These are phyloP conservation scores for Antennarius striatus DNA, from an alignment of 2,113 vertebrate species.

Conservation along the genomic window DNA sequence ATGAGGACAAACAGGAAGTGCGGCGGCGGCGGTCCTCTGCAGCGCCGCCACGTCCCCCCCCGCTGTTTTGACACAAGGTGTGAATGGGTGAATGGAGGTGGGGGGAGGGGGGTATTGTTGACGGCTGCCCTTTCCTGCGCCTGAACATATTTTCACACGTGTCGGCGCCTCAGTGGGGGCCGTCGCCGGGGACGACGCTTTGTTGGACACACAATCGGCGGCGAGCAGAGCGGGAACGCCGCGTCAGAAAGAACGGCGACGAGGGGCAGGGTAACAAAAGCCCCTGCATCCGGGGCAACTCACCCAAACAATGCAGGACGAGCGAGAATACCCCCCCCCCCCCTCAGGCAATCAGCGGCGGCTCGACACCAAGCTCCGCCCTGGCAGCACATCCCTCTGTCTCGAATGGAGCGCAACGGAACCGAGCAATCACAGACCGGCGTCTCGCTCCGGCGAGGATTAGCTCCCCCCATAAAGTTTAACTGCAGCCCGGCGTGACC, in stretches of 20 bases:
- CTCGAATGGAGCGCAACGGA: conserved; percentile 45
- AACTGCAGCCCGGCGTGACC: conserved; percentile 59
- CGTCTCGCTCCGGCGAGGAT: conserved; percentile 57
- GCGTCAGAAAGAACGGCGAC: conserved; percentile 43
- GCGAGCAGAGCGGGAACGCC: conserved; percentile 50
- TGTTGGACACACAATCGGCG: conserved; percentile 67
- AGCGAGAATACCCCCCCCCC: conserved; percentile 27
- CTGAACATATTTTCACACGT: conserved; percentile 66
- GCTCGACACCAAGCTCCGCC: no score
- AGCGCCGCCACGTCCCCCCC: conserved; percentile 25
- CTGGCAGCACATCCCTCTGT: no score
- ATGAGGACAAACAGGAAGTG: conserved; percentile 47
- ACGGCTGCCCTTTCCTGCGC: conserved; percentile 57
- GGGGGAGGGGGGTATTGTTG: conserved; percentile 55
- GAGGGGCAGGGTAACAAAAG: conserved; percentile 56
- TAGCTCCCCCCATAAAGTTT: conserved; percentile 68
- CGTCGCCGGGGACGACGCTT: conserved; percentile 64
- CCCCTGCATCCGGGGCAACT: conserved; percentile 44
- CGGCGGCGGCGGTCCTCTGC: conserved; percentile 61
- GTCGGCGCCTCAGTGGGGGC: conserved; percentile 60
- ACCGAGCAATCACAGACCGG: conserved; percentile 65
- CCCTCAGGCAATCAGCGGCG: no score
- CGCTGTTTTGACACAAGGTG: conserved; percentile 45
- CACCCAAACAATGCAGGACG: conserved; percentile 44
- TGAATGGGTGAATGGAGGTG: conserved; percentile 51